Conservation (phyloP, 1,140 invertebrate species). For the Drosophila triauraria region DNA sequence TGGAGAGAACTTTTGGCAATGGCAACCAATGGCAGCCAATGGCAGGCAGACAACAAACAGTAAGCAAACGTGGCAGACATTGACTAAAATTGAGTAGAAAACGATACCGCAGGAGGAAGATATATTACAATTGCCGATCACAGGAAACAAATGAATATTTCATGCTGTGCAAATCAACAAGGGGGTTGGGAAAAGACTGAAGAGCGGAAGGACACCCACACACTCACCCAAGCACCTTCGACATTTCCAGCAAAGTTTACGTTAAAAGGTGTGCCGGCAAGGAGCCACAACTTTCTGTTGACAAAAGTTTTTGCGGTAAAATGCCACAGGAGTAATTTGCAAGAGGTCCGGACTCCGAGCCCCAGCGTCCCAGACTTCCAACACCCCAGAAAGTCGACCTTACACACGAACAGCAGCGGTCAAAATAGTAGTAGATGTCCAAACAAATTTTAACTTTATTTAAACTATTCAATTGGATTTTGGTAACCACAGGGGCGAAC, state of each 20-base stretch:
- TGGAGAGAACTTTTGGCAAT: slow-evolving; percentile 59
- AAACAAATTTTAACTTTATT: no score
- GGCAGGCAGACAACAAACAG: slow-evolving; percentile 58
- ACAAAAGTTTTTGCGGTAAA: slow-evolving; percentile 83
- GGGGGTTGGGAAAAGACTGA: background rate
- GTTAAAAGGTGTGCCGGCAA: slow-evolving; percentile 64
- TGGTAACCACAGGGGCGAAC: background rate
- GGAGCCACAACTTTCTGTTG: slow-evolving; percentile 77
- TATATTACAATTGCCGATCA: slow-evolving; percentile 84
- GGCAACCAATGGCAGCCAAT: slow-evolving; percentile 49
- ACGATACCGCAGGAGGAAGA: slow-evolving; percentile 79
- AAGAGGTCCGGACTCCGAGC: slow-evolving; percentile 44
- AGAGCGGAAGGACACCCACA: slow-evolving; percentile 5
- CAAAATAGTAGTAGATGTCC: background rate
- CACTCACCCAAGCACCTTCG: slow-evolving; percentile 42
- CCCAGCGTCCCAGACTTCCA: slow-evolving; percentile 4
- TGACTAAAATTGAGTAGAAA: slow-evolving; percentile 83
- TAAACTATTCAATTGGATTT: background rate
- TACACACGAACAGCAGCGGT: slow-evolving; percentile 37
- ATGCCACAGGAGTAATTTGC: slow-evolving; percentile 83
- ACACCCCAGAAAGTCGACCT: slow-evolving; percentile 17
- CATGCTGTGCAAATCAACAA: slow-evolving; percentile 81
- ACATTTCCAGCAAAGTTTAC: slow-evolving; percentile 66
- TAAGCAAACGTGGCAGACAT: slow-evolving; percentile 67
- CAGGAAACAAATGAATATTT: slow-evolving; percentile 84